Evolutionary conservation across 2,888 invertebrate genomes (phyloP), one percentile per base, ranked within the genome.

Genomic region (Pseudococcus longispinus): DNA sequence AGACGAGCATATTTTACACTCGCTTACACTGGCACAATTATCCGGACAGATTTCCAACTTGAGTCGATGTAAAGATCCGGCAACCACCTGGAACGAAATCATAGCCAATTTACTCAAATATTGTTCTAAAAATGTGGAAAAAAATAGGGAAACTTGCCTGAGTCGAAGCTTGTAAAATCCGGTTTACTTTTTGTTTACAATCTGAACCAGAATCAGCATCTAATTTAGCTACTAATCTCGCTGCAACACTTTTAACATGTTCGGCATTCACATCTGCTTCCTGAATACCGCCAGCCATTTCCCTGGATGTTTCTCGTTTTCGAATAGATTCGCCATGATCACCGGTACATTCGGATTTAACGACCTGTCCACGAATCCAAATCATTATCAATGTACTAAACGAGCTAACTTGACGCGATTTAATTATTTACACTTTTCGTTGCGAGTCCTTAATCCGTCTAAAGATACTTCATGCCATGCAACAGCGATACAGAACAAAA

Each of bases 21-120:
- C 77, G 20, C 60, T 60, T 5, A 60, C 60, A 2, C 5, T 1
- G 11, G 11, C 60, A 23, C 60, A 60, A 60, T 11, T 60, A 23
- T 85, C 26, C 15, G 83, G n/a, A 65, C 55, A 44, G 46, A 32
- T 37, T 74, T 74, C 74, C 74, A 74, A 18, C 32, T 74, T 74
- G 32, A 74, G 18, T 1, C 32, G 18, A n/a, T 74, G 20, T 29
- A 74, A 70, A 37, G 77, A 44, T 85, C 70, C 42, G 3, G 46
- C 29, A 8, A 70, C 85, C 23, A 85, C 65, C 46, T 70, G n/a
- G 18, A 44, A 70, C 1, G 18, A n/a, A n/a, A 85, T 74, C 11
- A 26, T 15, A 44, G 65, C n/a, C 3, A 84, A 84, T 51, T 44
- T 51, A 11, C 20, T 51, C 44, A 3, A 46, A 15, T 1, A 11